A percentile compares a stretch with the other conserved stretches of the same genome.
Evolutionary conservation across 2,113 vertebrate species (phyloP).

Genomic region (Mesoclemmys tuberculata): DNA sequence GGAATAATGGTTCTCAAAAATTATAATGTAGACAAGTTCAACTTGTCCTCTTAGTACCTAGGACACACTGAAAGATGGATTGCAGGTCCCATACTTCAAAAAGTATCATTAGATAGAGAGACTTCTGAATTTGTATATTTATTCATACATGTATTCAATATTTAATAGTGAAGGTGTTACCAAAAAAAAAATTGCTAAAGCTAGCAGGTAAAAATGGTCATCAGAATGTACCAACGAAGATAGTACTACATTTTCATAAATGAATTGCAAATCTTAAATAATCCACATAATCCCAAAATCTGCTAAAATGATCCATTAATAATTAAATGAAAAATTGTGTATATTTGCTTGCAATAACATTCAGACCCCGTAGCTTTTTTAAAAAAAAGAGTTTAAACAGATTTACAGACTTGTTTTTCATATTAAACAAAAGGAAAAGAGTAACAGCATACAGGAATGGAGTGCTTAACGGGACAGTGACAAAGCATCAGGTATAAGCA

Average conservation of each 20-base stretch:
- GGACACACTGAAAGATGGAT: neutral
- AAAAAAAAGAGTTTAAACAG: neutral
- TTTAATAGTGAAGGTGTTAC: neutral
- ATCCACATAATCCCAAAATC: neutral
- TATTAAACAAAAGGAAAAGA: neutral
- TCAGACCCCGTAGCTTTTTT: neutral
- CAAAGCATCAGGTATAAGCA: neutral
- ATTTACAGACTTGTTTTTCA: neutral
- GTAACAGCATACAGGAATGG: too few relatives aligned
- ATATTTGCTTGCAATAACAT: neutral
- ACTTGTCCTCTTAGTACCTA: neutral
- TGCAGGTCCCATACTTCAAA: neutral
- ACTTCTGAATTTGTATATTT: neutral
- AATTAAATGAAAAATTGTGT: neutral
- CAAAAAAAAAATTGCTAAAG: neutral
- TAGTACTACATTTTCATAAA: neutral
- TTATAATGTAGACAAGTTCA: neutral
- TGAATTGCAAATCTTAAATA: neutral
- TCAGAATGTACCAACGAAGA: neutral
- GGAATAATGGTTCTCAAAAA: neutral
- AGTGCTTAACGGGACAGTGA: neutral
- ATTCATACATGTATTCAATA: neutral
- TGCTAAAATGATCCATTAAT: neutral
- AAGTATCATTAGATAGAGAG: neutral
- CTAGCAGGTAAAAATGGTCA: neutral